These are phyloP conservation scores for Urocynchramus pylzowi DNA, from an alignment of 2,113 vertebrate species.

Conservation along the genomic window DNA sequence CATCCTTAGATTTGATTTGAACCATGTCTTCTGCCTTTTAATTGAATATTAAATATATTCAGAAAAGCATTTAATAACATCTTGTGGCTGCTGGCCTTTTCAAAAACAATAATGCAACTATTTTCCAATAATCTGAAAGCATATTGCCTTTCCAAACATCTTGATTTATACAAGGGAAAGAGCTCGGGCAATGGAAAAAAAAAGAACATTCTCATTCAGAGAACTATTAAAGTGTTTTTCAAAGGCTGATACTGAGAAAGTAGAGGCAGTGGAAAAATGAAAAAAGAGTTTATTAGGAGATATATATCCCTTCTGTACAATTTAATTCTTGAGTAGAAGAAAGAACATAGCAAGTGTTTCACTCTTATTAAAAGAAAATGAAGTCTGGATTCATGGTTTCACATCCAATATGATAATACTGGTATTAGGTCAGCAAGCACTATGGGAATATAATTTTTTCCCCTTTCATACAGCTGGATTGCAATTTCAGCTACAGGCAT, in stretches of 20 bases:
- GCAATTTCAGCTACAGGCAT: neutral
- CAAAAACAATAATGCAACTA: slow-evolving; percentile 4
- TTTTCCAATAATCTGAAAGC: slow-evolving; percentile 32
- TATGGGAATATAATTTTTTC: neutral
- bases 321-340: slow-evolving; percentile 38
- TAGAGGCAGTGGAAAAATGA: slow-evolving; percentile 33
- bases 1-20: neutral
- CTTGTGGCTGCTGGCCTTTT: neutral
- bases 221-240: slow-evolving; percentile 17
- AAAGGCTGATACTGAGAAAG: slow-evolving; percentile 28
- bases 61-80: slow-evolving; percentile 28
- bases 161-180: neutral
- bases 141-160: slow-evolving; percentile 25
- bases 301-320: slow-evolving; percentile 48
- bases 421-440: neutral
- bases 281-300: slow-evolving; percentile 53
- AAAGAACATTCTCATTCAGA: neutral
- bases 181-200: neutral
- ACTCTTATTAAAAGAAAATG: slow-evolving; percentile 20
- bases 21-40: neutral
- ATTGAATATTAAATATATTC: slow-evolving; percentile 10
- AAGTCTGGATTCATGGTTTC: slow-evolving; percentile 41
- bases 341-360: neutral
- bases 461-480: neutral
- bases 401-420: slow-evolving; percentile 26